Conservation (phyloP, 2,888 invertebrate genomes). For the Saturnia pavonia region DNA sequence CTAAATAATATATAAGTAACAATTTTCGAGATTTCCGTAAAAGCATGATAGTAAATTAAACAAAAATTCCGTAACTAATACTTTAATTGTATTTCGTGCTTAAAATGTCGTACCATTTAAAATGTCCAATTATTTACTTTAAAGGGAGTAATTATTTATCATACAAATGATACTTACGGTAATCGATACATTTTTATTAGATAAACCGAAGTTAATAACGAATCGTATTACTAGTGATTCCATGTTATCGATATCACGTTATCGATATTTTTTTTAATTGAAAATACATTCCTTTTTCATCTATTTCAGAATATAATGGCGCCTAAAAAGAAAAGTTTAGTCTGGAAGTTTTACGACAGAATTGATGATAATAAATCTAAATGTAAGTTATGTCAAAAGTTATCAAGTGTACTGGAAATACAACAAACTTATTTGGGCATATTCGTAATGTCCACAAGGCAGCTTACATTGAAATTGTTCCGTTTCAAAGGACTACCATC, state of each 20-base stretch:
- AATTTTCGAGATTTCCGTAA: constrained; percentile 5
- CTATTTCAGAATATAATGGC: constrained; percentile 14
- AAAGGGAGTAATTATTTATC: constrained; percentile 4
- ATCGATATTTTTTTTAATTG: not conserved
- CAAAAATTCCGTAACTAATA: constrained; percentile 12
- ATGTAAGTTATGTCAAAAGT: constrained; percentile 22
- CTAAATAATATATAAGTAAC: not conserved
- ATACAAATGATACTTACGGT: constrained; percentile 3
- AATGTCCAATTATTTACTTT: too few relatives aligned
- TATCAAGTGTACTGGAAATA: constrained; percentile 20
- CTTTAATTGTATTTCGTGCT: constrained; percentile 12
- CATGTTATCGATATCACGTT: constrained; percentile 10
- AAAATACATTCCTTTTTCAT: not conserved
- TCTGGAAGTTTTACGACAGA: constrained; percentile 14
- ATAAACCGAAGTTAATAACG: constrained; percentile 1
- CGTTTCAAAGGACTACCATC: too few relatives aligned
- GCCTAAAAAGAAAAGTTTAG: constrained; percentile 15
- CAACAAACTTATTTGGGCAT: constrained; percentile 16
- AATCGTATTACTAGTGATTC: constrained; percentile 7
- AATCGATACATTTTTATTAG: not conserved
- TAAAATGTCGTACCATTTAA: not conserved
- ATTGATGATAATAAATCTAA: constrained; percentile 15
- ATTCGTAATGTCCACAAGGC: constrained; percentile 19
- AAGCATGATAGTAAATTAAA: constrained; percentile 11
- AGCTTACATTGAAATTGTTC: too few relatives aligned